These are phyloP conservation scores for Biston betularia DNA, from an alignment of 2,888 invertebrate genomes.

Conservation along the genomic window DNA sequence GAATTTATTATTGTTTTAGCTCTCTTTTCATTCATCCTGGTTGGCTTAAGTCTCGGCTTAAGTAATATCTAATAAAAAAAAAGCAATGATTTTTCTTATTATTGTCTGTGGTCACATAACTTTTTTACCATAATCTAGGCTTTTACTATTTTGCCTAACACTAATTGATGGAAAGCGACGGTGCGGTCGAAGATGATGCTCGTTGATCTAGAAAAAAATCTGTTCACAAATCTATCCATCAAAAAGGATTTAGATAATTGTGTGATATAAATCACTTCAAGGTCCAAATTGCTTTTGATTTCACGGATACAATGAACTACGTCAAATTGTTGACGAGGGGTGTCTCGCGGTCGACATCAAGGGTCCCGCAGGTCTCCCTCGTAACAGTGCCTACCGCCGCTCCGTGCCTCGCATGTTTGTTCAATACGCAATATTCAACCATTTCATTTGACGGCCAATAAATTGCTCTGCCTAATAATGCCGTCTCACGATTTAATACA, in stretches of 20 bases:
- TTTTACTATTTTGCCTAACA: too few relatives aligned
- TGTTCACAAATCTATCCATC: too few relatives aligned
- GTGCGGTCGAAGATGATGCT: too few relatives aligned
- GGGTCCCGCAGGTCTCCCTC: constrained; percentile 59
- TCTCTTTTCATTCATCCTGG: too few relatives aligned
- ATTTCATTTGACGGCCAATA: constrained; percentile 60
- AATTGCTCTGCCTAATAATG: constrained; percentile 56
- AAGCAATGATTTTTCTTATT: too few relatives aligned
- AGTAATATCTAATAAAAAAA: too few relatives aligned
- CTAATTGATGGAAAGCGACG: too few relatives aligned
- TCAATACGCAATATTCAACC: constrained; percentile 59
- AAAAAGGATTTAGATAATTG: not conserved
- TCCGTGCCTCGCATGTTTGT: constrained; percentile 57
- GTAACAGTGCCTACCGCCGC: constrained; percentile 42
- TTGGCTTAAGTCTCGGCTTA: too few relatives aligned
- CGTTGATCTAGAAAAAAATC: too few relatives aligned
- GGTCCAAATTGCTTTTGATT: constrained; percentile 26
- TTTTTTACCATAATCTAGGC: too few relatives aligned
- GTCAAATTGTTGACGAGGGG: constrained; percentile 27
- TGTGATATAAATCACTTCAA: constrained; percentile 26
- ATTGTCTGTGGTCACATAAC: too few relatives aligned
- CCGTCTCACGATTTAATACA: constrained; percentile 57
- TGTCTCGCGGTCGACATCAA: constrained; percentile 18
- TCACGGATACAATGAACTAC: constrained; percentile 29
- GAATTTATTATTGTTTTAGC: too few relatives aligned